phyloP scores from a whole-genome alignment of 2,797 vertebrate genomes.

The Myotis findleyi region DNA sequence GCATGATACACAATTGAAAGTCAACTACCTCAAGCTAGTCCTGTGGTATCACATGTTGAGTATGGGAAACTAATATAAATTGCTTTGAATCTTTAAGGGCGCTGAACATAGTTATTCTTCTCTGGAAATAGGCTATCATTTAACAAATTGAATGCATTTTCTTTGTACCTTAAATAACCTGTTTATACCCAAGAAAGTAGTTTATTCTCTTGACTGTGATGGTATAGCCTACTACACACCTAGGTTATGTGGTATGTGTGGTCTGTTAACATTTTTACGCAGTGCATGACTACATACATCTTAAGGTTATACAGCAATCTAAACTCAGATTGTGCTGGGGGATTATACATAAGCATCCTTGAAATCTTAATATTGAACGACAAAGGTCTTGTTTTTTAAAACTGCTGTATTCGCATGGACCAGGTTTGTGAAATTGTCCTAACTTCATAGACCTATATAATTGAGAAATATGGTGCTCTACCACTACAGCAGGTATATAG shows the following conservation, averaged over 20 bases:
- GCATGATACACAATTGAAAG: not conserved
- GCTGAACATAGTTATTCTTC: not conserved
- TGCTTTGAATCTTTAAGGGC: not conserved
- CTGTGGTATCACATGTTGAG: not conserved
- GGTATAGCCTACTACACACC: not conserved
- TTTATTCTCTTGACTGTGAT: slow-evolving; percentile 5
- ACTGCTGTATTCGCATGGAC: not conserved
- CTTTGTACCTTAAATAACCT: not conserved
- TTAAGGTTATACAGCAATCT: slow-evolving; percentile 1
- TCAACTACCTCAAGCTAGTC: not conserved
- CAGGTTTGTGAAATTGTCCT: not conserved
- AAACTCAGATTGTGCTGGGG: not conserved
- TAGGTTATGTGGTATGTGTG: not conserved
- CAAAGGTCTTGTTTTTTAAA: not conserved
- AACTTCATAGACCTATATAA: not conserved
- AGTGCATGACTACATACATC: not conserved
- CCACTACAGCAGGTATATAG: not conserved
- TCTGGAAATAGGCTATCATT: not conserved
- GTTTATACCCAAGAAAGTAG: not conserved
- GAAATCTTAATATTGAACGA: not conserved
- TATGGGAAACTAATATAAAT: not conserved
- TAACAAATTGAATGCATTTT: not conserved
- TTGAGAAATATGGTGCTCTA: not conserved
- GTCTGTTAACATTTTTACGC: not conserved
- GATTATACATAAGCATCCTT: not conserved